Base-by-base conservation (phyloP, 2,113 vertebrate species). In the Delphinapterus leucas region DNA sequence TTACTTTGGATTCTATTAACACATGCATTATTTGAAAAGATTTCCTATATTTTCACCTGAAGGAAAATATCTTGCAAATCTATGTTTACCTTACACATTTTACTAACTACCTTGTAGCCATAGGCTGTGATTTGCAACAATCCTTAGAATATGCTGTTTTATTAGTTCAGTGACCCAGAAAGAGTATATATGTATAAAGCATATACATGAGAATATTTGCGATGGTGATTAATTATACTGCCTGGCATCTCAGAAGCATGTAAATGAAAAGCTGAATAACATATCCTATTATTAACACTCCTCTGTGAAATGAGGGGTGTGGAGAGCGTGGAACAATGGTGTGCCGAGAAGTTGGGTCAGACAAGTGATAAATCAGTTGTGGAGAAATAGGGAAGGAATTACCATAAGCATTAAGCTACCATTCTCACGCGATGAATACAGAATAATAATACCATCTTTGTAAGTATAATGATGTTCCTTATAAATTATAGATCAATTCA, bases 141-240 rank as follows among this genome's bases (percentile, higher is more conserved):
- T 87, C 73, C 53, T 91, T 93, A 89, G 55, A 94, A 95, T 47
- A 97, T 86, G 84, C 86, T 85, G 67, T 96, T 96, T 93, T 81
- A 74, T 93, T 92, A 96, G 95, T 88, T 93, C 85, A 55, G 93
- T 93, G 95, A 98, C 97, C 97, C 84, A 82, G 76, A 58, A 77
- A 96, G 81, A 80, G 38, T 92, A 55, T 17, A 31, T 65, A 26
- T 49, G 44, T n/a, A 58, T 31, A 67, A 92, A 85, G 61, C 41
- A 38, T 10, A 77, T 67, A 87, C 58, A 77, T 23, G 23, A 88
- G 92, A 73, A 84, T 93, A 60, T 73, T 94, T 86, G 90, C 82
- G 81, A 70, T 80, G 73, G 93, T 93, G 95, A 93, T 98, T 98
- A 97, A 97, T 97, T 97, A 88, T 14, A 88, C 71, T 88, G 67